phyloP scores from a whole-genome alignment of 2,113 vertebrate species.

The Spermophilus dauricus region DNA sequence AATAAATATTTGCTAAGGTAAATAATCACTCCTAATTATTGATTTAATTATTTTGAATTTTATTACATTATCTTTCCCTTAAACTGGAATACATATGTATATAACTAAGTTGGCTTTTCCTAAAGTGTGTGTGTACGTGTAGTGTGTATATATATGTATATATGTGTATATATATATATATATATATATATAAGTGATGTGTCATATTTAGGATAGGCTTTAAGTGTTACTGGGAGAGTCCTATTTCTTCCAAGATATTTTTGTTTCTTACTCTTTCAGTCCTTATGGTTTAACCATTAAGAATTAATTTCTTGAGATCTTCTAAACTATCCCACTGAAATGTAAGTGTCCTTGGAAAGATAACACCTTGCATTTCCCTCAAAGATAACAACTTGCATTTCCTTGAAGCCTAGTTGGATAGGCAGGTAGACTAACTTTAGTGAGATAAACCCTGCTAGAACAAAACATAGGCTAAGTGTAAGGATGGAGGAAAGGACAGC shows the following conservation, averaged over 20 bases:
- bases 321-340: slow-evolving; percentile 14
- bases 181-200: too few relatives aligned
- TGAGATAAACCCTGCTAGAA: background rate
- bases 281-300: background rate
- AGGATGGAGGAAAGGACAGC: background rate
- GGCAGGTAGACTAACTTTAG: background rate
- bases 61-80: background rate
- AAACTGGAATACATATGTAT: background rate
- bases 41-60: slow-evolving; percentile 53
- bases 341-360: background rate
- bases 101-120: background rate
- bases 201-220: background rate
- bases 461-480: background rate
- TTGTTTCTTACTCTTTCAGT: background rate
- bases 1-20: background rate
- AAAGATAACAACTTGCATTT: background rate
- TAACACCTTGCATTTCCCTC: background rate
- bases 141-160: background rate
- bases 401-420: background rate
- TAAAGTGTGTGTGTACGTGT: background rate
- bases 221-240: background rate
- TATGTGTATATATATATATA: too few relatives aligned
- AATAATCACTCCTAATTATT: slow-evolving; percentile 20
- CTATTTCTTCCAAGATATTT: slow-evolving; percentile 47
- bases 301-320: slow-evolving; percentile 16